These are phyloP conservation scores for Morpho helenor DNA, from an alignment of 2,888 invertebrate genomes.

Conservation along the genomic window DNA sequence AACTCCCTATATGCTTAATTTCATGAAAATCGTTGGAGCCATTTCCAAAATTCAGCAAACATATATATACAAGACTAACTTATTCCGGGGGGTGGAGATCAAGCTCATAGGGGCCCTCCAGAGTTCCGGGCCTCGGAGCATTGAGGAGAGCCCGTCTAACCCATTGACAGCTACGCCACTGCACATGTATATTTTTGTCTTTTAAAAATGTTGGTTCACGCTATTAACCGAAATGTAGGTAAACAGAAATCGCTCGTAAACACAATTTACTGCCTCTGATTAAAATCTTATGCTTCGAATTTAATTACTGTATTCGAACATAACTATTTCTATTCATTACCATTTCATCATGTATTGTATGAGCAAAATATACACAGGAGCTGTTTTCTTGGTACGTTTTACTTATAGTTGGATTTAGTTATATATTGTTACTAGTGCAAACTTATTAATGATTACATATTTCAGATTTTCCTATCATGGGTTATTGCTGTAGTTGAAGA, in stretches of 20 bases:
- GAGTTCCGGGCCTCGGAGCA: no score
- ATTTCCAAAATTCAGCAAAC: no score
- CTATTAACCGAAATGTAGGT: slow-evolving; percentile 28
- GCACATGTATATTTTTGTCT: no score
- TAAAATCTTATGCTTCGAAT: slow-evolving; percentile 40
- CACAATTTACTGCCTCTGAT: slow-evolving; percentile 25
- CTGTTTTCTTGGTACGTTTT: slow-evolving; percentile 39
- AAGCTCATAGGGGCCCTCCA: no score
- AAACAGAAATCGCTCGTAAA: slow-evolving; percentile 3
- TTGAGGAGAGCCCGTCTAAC: no score
- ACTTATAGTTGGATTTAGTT: not conserved
- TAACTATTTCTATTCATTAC: slow-evolving; percentile 3
- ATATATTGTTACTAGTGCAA: no score
- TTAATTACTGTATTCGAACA: not conserved
- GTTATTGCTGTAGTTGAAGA: slow-evolving; percentile 32
- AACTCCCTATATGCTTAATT: no score
- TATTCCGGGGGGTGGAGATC: no score
- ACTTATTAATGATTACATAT: not conserved
- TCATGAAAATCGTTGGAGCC: no score
- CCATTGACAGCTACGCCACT: no score
- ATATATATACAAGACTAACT: no score
- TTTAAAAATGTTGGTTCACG: slow-evolving; percentile 13
- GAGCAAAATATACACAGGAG: slow-evolving; percentile 31
- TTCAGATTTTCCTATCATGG: slow-evolving; percentile 34
- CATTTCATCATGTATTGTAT: slow-evolving; percentile 16